Evolutionary conservation across 2,888 invertebrate species (phyloP).

Genomic region (Antheraea yamamai): DNA sequence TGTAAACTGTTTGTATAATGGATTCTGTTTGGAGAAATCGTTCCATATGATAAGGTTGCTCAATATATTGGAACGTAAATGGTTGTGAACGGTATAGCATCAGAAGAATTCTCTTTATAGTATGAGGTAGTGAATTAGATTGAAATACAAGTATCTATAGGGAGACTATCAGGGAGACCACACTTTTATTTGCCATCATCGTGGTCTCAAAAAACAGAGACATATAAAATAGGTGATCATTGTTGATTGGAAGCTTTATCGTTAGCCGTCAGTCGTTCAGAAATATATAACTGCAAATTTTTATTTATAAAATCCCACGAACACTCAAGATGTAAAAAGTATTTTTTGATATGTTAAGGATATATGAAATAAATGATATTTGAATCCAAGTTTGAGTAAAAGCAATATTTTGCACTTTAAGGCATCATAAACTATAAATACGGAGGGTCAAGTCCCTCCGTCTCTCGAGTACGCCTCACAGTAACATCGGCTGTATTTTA

Average conservation of each 20-base stretch:
- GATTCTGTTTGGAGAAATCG: too few species aligned
- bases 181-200: too few species aligned
- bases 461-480: constrained; percentile 10
- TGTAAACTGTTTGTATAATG: too few species aligned
- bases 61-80: too few species aligned
- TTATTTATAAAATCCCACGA: neutral
- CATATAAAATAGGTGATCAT: too few species aligned
- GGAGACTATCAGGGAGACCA: too few species aligned
- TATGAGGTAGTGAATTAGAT: too few species aligned
- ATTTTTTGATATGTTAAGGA: neutral
- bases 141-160: too few species aligned
- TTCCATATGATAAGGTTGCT: too few species aligned
- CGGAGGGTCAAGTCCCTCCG: neutral
- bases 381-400: neutral
- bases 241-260: neutral
- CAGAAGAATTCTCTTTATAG: too few species aligned
- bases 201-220: too few species aligned
- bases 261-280: neutral
- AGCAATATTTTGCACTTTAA: neutral
- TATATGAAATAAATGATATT: neutral
- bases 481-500: constrained; percentile 28
- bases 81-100: too few species aligned
- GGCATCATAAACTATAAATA: neutral
- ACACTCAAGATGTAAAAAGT: neutral
- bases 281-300: neutral